Percentiles rank a stretch among this genome's conserved stretches.
These are phyloP conservation scores for Aphidius ervi DNA, from an alignment of 1,140 invertebrate species.

Conservation along the genomic window DNA sequence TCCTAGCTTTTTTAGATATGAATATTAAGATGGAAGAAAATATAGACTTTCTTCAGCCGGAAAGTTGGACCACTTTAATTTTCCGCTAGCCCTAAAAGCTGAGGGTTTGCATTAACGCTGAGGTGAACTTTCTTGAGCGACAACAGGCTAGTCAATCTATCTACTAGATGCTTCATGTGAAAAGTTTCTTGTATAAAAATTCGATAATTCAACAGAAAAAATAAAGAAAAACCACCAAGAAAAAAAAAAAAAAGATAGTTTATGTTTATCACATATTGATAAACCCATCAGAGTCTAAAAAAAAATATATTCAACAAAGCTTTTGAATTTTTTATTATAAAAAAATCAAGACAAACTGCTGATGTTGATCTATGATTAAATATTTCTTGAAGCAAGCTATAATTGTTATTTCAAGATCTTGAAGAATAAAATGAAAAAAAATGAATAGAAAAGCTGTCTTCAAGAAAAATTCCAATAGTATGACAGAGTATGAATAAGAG, in stretches of 20 bases:
- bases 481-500: too few species aligned
- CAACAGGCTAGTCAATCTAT: constrained; percentile 14
- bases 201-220: neutral
- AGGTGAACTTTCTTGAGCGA: constrained; percentile 21
- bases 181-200: neutral
- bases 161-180: neutral
- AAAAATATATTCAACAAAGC: too few species aligned
- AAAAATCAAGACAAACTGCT: too few species aligned
- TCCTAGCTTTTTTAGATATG: constrained; percentile 30
- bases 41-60: constrained; percentile 32
- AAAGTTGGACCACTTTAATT: constrained; percentile 40
- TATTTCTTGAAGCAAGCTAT: too few species aligned
- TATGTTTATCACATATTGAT: neutral
- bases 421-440: too few species aligned
- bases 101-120: constrained; percentile 24
- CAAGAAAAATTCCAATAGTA: too few species aligned
- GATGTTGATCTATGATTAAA: too few species aligned
- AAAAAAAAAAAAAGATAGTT: constrained; percentile 3
- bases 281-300: neutral
- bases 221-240: neutral
- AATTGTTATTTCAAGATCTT: too few species aligned
- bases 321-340: too few species aligned
- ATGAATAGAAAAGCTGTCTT: too few species aligned
- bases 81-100: constrained; percentile 36
- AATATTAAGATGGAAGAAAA: constrained; percentile 38